These are phyloP conservation scores for Plecturocebus donacophilus DNA, from an alignment of 2,113 vertebrate species.

Conservation along the genomic window DNA sequence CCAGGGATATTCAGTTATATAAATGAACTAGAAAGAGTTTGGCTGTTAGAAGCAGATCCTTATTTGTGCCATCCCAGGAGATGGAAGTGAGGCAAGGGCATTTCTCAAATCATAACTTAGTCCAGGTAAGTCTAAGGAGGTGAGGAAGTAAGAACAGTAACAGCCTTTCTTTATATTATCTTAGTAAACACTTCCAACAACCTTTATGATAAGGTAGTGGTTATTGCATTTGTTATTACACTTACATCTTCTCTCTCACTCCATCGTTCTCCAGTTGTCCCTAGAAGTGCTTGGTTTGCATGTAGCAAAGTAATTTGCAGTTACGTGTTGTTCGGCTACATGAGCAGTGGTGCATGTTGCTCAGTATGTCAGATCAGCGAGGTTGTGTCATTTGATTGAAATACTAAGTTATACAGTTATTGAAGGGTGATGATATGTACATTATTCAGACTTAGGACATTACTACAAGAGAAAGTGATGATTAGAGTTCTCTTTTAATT, in stretches of 20 bases:
- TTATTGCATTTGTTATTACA: background rate
- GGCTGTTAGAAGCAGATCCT: background rate
- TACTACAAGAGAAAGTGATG: background rate
- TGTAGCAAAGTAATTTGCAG: background rate
- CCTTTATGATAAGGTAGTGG: background rate
- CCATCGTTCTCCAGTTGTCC: background rate
- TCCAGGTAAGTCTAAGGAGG: background rate
- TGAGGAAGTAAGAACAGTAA: slow-evolving; percentile 31
- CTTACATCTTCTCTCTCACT: background rate
- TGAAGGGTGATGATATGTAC: background rate
- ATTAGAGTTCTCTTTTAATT: background rate
- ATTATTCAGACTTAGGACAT: background rate
- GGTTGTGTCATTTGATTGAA: slow-evolving; percentile 27
- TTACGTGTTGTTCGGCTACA: background rate
- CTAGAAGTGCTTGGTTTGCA: background rate
- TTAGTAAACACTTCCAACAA: background rate
- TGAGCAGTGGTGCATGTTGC: background rate
- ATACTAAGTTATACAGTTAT: slow-evolving; percentile 7
- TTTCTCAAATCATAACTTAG: slow-evolving; percentile 42
- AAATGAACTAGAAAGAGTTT: slow-evolving; percentile 22
- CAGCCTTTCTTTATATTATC: background rate
- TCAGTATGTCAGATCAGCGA: background rate
- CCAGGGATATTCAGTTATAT: slow-evolving; percentile 4
- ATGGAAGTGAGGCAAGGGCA: background rate
- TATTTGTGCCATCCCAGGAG: background rate